Evolutionary conservation across 2,113 vertebrate species (phyloP).

Genomic region (Origma solitaria): DNA sequence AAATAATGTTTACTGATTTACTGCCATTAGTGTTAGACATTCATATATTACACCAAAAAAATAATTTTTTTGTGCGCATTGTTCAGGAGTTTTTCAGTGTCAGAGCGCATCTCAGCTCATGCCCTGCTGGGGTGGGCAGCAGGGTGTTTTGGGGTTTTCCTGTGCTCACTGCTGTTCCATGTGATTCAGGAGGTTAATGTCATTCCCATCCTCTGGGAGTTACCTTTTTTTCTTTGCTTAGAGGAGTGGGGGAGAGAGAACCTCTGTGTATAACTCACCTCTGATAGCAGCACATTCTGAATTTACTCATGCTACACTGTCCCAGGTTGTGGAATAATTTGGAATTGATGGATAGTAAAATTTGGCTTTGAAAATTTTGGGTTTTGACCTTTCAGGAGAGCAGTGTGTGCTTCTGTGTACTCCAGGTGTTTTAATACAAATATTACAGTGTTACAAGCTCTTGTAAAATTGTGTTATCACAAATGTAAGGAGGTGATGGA

Average conservation of each 20-base stretch:
- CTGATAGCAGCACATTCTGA: background rate
- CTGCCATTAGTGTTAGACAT: background rate
- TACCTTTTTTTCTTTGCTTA: background rate
- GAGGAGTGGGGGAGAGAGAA: background rate
- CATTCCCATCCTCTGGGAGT: background rate
- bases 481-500: background rate
- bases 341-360: background rate
- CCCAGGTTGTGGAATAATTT: background rate
- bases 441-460: background rate
- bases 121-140: background rate
- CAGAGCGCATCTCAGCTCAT: background rate
- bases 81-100: background rate
- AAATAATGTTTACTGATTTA: background rate
- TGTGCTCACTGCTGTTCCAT: accelerated
- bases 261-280: background rate
- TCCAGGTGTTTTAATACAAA: background rate
- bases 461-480: background rate
- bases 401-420: background rate
- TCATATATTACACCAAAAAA: background rate
- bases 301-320: background rate
- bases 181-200: accelerated
- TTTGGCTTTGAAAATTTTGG: background rate
- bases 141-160: background rate
- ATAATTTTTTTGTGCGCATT: background rate
- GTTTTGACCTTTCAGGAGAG: background rate